Evolutionary conservation across 2,797 vertebrate genomes (phyloP).

Genomic region (Astyanax mexicanus): DNA sequence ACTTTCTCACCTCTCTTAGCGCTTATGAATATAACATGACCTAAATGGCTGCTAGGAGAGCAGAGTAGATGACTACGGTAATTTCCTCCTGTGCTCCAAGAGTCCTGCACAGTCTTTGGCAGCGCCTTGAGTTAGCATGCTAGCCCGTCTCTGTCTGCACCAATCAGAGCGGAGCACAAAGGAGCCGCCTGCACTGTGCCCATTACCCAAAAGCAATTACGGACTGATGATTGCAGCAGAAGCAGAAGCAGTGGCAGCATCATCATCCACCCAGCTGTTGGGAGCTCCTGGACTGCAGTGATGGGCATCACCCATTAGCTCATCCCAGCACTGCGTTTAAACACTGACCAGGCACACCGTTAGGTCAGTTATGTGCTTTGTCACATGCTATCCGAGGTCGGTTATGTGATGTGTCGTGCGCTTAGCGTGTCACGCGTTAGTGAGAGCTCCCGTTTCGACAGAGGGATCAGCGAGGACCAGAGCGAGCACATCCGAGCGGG

Average conservation of each 20-base stretch:
- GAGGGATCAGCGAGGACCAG: not conserved
- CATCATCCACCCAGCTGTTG: slow-evolving; percentile 53
- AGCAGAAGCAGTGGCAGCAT: slow-evolving; percentile 4
- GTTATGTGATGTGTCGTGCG: not conserved
- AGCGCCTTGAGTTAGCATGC: slow-evolving; percentile 26
- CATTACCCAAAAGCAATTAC: slow-evolving; percentile 53
- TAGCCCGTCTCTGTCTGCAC: slow-evolving; percentile 28
- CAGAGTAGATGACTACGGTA: not conserved
- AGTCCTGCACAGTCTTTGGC: slow-evolving; percentile 30
- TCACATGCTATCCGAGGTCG: not conserved
- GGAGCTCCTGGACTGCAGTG: slow-evolving; percentile 32
- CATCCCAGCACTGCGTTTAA: slow-evolving; percentile 1
- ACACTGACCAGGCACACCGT: not conserved
- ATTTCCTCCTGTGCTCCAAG: not conserved
- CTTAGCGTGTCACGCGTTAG: not conserved
- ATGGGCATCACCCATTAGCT: slow-evolving; percentile 37
- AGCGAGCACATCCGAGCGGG: not conserved
- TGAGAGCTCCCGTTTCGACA: not conserved
- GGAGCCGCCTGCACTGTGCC: slow-evolving; percentile 33
- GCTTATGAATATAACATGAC: not conserved
- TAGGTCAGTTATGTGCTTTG: not conserved
- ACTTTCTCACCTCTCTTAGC: not conserved
- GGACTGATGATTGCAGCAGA: slow-evolving; percentile 41
- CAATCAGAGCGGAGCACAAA: slow-evolving; percentile 41
- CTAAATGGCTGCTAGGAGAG: not conserved